A percentile compares a stretch with the other conserved stretches of the same genome.
Conservation (phyloP, 2,797 vertebrate genomes). For the Helarctos malayanus region DNA sequence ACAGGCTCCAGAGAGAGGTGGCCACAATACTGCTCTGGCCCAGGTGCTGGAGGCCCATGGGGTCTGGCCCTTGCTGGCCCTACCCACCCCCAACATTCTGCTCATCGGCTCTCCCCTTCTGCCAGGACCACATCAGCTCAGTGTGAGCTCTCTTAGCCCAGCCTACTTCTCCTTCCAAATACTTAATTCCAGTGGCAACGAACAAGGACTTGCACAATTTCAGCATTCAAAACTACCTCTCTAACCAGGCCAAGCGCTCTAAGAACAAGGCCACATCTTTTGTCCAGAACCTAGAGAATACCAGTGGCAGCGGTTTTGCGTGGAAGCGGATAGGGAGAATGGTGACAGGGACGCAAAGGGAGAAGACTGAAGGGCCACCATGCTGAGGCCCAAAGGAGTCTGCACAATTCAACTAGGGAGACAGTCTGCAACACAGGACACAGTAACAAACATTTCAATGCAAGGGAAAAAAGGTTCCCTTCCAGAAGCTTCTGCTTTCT, state of each 20-base stretch:
- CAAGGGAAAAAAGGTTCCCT: background rate
- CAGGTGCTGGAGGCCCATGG: rapidly evolving
- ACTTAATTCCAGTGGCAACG: background rate
- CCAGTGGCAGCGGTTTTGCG: background rate
- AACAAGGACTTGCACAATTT: background rate
- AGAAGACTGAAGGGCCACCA: background rate
- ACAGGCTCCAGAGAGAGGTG: background rate
- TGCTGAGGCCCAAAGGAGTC: background rate
- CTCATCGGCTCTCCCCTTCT: background rate
- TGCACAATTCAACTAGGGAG: background rate
- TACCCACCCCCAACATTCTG: background rate
- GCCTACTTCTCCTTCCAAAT: background rate
- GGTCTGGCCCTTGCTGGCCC: background rate
- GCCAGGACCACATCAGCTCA: background rate
- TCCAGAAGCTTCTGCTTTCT: background rate
- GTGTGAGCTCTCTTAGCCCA: background rate
- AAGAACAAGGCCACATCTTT: no score
- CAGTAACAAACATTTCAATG: rapidly evolving
- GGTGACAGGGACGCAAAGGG: background rate
- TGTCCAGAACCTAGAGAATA: background rate
- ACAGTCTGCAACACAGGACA: background rate
- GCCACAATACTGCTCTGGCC: background rate
- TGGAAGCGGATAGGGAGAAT: background rate
- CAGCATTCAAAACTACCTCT: background rate
- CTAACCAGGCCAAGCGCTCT: background rate